phyloP scores from a whole-genome alignment of 2,888 invertebrate species.

The Drosophila anomelani region DNA sequence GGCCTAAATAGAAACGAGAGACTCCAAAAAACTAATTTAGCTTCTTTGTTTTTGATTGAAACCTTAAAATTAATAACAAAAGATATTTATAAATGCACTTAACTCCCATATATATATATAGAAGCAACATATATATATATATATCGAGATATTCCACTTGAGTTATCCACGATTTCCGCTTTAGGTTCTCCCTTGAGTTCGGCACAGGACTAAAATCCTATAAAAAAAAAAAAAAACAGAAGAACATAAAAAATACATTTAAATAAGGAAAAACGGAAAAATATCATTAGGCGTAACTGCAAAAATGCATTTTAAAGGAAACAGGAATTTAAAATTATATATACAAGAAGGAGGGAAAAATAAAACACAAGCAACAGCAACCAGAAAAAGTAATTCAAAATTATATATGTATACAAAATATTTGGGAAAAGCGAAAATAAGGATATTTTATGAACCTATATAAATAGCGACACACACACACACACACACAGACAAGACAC shows the following conservation, averaged over 20 bases:
- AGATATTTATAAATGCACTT: conserved; percentile 31
- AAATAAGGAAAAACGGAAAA: conserved; percentile 27
- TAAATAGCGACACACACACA: conserved; percentile 45
- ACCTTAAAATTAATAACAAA: conserved; percentile 5
- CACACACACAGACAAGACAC: conserved; percentile 27
- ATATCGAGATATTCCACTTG: conserved; percentile 30
- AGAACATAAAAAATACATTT: conserved; percentile 13
- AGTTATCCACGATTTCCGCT: conserved; percentile 33
- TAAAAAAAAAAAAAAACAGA: background rate
- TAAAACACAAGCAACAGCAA: conserved; percentile 35
- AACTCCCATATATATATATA: conserved; percentile 14
- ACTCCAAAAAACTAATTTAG: conserved; percentile 46
- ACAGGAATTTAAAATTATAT: conserved; percentile 79
- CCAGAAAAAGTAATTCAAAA: conserved; percentile 52
- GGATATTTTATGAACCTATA: conserved; percentile 76
- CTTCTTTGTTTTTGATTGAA: conserved; percentile 27
- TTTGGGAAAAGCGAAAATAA: conserved; percentile 62
- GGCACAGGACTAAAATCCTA: conserved; percentile 18
- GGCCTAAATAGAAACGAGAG: conserved; percentile 58
- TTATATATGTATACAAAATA: conserved; percentile 62
- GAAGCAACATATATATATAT: background rate
- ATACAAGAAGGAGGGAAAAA: conserved; percentile 53
- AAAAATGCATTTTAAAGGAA: conserved; percentile 77
- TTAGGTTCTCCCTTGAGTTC: conserved; percentile 33
- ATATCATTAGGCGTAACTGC: conserved; percentile 78